A percentile compares a stretch with the other conserved stretches of the same genome.
phyloP scores from a whole-genome alignment of 1,140 invertebrate genomes.

The Drosophila paulistorum region DNA sequence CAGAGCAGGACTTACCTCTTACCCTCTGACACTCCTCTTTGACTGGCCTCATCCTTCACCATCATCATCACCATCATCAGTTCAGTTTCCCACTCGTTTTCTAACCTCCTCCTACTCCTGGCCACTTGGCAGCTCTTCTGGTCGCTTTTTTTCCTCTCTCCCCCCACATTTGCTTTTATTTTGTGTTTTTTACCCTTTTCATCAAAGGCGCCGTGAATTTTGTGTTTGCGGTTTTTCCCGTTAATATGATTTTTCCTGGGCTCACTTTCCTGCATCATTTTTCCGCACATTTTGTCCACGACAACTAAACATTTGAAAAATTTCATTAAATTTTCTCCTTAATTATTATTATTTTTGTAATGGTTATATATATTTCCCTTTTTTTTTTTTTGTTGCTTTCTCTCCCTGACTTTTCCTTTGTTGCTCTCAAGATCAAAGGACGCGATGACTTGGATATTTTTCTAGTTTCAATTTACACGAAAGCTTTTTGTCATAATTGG shows the following conservation, averaged over 20 bases:
- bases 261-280: conserved; percentile 33
- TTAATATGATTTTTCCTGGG: conserved; percentile 67
- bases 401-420: conserved; percentile 21
- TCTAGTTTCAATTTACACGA: conserved; percentile 1
- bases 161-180: conserved; percentile 14
- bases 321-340: conserved; percentile 14
- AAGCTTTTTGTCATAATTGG: not conserved
- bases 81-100: not conserved
- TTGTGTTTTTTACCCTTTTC: conserved; percentile 60
- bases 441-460: not conserved
- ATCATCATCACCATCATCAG: not conserved
- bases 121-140: conserved; percentile 14
- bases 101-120: not conserved
- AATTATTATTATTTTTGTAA: conserved; percentile 35
- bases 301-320: conserved; percentile 18
- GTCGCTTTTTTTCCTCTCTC: not conserved
- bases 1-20: conserved; percentile 15
- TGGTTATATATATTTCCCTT: not conserved
- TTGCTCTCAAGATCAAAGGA: not conserved
- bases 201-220: conserved; percentile 59
- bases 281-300: not conserved
- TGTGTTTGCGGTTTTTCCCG: conserved; percentile 62
- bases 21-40: not conserved
- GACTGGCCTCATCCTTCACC: not conserved
- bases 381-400: not conserved